Conservation (phyloP, 2,797 vertebrate species). For the Margarornis squamiger region DNA sequence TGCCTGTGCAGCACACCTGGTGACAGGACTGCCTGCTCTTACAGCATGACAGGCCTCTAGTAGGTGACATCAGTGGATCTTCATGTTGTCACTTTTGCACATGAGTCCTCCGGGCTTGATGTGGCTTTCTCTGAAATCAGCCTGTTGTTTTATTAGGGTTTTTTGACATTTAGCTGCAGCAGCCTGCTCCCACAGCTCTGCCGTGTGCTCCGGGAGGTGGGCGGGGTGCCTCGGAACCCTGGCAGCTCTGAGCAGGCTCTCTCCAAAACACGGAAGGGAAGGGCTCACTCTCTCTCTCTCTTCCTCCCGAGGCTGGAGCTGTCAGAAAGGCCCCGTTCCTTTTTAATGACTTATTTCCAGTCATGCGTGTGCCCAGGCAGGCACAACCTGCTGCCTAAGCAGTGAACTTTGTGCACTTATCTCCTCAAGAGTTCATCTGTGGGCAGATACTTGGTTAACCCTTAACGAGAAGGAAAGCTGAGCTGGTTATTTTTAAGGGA, state of each 20-base stretch:
- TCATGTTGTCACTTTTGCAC: neutral
- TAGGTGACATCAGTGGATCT: neutral
- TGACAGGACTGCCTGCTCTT: neutral
- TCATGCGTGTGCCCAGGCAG: neutral
- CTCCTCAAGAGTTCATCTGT: neutral
- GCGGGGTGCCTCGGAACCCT: neutral
- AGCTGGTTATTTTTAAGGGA: neutral
- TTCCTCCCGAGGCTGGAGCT: neutral
- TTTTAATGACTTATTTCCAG: neutral
- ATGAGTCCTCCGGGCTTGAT: neutral
- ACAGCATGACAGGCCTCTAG: neutral
- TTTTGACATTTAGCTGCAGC: neutral
- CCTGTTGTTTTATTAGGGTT: neutral
- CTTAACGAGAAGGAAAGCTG: neutral
- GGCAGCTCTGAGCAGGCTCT: neutral
- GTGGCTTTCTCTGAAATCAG: neutral
- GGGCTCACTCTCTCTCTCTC: neutral
- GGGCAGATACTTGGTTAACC: neutral
- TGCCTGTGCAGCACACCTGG: neutral
- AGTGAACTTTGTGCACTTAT: neutral
- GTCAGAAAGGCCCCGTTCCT: neutral
- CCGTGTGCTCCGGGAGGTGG: neutral
- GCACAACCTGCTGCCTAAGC: slow-evolving; percentile 31
- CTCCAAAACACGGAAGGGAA: neutral
- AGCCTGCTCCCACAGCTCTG: neutral